phyloP scores from a whole-genome alignment of 2,888 invertebrate species.

The Xylota sylvarum region DNA sequence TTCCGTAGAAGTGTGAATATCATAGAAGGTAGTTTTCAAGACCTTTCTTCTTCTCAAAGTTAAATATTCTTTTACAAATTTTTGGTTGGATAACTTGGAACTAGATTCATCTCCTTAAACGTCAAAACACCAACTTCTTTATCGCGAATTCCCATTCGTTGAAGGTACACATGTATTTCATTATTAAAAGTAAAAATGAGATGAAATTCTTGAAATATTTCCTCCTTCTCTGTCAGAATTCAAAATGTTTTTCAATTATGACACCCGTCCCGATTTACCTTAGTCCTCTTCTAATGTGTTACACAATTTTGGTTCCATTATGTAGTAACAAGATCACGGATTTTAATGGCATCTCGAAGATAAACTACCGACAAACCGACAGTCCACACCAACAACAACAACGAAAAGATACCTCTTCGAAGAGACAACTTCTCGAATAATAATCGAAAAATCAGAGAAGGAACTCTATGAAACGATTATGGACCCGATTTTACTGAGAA shows the following conservation, averaged over 20 bases:
- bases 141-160: too few species aligned
- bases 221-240: neutral
- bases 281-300: neutral
- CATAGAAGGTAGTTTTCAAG: too few species aligned
- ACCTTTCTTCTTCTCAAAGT: too few species aligned
- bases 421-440: slow-evolving; percentile 38
- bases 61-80: too few species aligned
- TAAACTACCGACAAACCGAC: slow-evolving; percentile 59
- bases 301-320: slow-evolving; percentile 43
- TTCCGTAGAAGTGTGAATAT: too few species aligned
- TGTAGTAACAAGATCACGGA: slow-evolving; percentile 45
- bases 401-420: slow-evolving; percentile 8
- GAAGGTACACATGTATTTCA: too few species aligned
- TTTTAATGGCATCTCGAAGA: slow-evolving; percentile 51
- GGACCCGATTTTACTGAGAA: slow-evolving; percentile 44
- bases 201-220: neutral
- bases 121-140: too few species aligned
- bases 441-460: slow-evolving; percentile 16
- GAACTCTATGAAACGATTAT: slow-evolving; percentile 45
- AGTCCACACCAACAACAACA: slow-evolving; percentile 17
- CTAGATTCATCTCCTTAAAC: too few species aligned
- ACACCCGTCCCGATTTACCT: slow-evolving; percentile 15
- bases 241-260: neutral
- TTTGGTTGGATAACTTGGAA: too few species aligned
- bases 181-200: neutral